phyloP scores from a whole-genome alignment of 2,113 vertebrate species.

The Heptranchias perlo region DNA sequence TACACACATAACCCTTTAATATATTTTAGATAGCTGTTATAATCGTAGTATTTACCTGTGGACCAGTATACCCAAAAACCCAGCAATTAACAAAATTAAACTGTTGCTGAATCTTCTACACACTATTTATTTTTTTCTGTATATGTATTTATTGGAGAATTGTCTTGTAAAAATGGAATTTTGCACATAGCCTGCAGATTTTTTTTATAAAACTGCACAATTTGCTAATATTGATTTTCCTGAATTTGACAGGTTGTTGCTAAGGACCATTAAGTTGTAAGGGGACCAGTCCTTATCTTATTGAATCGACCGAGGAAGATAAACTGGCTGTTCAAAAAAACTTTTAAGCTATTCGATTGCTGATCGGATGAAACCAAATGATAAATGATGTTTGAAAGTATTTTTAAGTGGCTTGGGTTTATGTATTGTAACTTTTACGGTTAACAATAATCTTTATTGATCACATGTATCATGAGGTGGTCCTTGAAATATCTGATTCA shows the following conservation, averaged over 20 bases:
- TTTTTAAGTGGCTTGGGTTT: background rate
- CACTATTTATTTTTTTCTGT: background rate
- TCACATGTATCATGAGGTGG: background rate
- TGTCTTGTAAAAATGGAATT: background rate
- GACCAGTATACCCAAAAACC: background rate
- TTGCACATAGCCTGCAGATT: background rate
- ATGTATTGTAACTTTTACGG: background rate
- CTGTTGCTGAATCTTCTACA: background rate
- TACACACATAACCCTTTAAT: background rate
- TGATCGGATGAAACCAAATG: background rate
- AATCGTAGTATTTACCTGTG: background rate
- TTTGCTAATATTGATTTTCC: background rate
- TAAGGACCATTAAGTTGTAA: background rate
- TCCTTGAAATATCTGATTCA: background rate
- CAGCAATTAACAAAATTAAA: background rate
- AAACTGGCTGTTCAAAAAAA: background rate
- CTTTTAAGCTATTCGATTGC: background rate
- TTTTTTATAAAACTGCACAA: background rate
- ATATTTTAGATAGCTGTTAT: background rate
- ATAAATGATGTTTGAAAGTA: conserved; percentile 1
- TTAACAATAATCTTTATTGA: background rate
- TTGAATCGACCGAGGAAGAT: background rate
- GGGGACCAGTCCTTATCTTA: background rate
- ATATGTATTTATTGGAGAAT: background rate
- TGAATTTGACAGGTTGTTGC: background rate